Base-by-base conservation (phyloP, 1,140 invertebrate genomes). In the Stegodyphus dumicola region DNA sequence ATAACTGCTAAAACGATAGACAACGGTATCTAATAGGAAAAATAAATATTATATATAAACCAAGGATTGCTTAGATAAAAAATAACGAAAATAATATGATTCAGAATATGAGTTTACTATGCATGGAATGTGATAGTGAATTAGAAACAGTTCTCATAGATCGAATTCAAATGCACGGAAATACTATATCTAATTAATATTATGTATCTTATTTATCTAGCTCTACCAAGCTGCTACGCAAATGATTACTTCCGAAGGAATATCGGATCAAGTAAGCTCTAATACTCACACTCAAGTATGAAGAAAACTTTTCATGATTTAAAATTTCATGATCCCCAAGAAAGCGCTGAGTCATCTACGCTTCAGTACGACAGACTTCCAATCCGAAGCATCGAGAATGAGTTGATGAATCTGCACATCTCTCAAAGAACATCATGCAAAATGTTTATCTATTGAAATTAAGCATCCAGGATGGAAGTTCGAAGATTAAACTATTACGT, bases 251-350 rank as follows among this genome's bases (percentile, higher is more conserved):
- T 75, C 76, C 6, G 84, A 86, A 71, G 84, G 84, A 2, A 7
- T 86, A 69, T 11, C 75, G 33, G 84, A 86, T n/a, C 75, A 77
- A 78, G 51, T 48, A 11, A 69, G 53, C 74, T 71, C 84, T 13
- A 86, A 86, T 66, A 86, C 84, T 33, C 84, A 86, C 18, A 86
- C 84, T 17, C 84, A 86, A 86, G 84, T 86, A 6, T 86, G 76
- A 86, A 64, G 13, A 64, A 69, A 56, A 60, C 2, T 10, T 1
- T n/a, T n/a, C n/a, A n/a, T n/a, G 2, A 15, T 60, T 10, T 10
- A 7, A 69, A 69, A 18, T 69, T 69, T 18, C 7, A 69, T 18
- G 66, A 60, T 60, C 5, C 15, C 9, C 56, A 60, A 60, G 15
- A 60, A 33, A 33, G 33, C 33, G 1, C 1, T 33, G 33, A 33